Evolutionary conservation across 2,797 vertebrate species (phyloP).

Genomic region (Peromyscus nudipes): DNA sequence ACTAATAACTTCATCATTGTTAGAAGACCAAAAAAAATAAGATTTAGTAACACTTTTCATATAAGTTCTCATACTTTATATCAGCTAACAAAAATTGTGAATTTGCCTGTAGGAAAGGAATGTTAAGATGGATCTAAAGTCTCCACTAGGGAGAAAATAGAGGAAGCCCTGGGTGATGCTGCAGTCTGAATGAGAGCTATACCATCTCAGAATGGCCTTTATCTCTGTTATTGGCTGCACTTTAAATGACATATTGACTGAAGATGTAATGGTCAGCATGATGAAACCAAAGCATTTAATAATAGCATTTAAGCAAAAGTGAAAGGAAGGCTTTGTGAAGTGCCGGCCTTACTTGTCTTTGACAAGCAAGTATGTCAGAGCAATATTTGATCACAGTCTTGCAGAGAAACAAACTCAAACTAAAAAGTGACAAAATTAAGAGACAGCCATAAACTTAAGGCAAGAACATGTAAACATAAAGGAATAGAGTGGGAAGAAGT

Average conservation of each 20-base stretch:
- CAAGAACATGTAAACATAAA: background rate
- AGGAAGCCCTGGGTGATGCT: background rate
- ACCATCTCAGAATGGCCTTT: background rate
- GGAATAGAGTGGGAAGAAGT: background rate
- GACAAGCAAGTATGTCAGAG: background rate
- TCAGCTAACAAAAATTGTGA: slow-evolving; percentile 18
- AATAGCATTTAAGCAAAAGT: slow-evolving; percentile 26
- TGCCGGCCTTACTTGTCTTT: background rate
- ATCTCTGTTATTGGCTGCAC: background rate
- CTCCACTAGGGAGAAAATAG: background rate
- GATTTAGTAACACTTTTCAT: background rate
- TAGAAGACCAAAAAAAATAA: slow-evolving; percentile 43
- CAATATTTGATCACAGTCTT: background rate
- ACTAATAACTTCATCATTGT: background rate
- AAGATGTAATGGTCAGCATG: background rate
- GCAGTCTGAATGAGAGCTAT: background rate
- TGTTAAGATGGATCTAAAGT: background rate
- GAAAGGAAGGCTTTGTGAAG: background rate
- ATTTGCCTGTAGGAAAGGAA: slow-evolving; percentile 29
- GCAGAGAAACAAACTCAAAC: background rate
- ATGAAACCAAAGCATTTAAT: slow-evolving; percentile 27
- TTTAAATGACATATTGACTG: background rate
- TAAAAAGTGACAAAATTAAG: slow-evolving; percentile 10
- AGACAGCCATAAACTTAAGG: background rate
- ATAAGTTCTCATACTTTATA: background rate